Percentiles rank a stretch among this genome's conserved stretches.
phyloP scores from a whole-genome alignment of 2,888 invertebrate genomes.

The Bombylius discolor region DNA sequence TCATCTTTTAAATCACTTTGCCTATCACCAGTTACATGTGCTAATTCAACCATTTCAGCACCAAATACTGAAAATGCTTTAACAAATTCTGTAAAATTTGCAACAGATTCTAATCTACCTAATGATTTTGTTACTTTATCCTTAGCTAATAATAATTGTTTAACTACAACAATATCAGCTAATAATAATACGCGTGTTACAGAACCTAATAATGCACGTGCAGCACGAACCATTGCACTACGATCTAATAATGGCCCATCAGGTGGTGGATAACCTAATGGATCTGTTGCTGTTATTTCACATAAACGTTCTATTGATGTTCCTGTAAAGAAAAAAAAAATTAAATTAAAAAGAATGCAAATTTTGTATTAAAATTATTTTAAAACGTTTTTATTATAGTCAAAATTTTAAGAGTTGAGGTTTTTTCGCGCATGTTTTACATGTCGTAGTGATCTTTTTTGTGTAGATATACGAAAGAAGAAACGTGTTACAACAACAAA shows the following conservation, averaged over 20 bases:
- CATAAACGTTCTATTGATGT: constrained; percentile 86
- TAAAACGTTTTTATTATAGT: no score
- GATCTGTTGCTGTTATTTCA: constrained; percentile 46
- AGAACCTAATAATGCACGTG: constrained; percentile 82
- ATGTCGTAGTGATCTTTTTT: no score
- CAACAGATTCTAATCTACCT: constrained; percentile 73
- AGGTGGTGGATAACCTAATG: constrained; percentile 45
- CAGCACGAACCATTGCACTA: constrained; percentile 74
- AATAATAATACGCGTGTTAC: constrained; percentile 90
- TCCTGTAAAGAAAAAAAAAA: constrained; percentile 43
- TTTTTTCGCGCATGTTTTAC: no score
- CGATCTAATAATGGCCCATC: constrained; percentile 53
- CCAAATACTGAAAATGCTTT: constrained; percentile 98
- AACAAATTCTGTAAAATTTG: constrained; percentile 93
- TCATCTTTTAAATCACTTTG: constrained; percentile 86
- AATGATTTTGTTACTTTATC: constrained; percentile 85
- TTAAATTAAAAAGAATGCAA: not conserved
- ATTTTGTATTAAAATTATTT: no score
- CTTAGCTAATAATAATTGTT: constrained; percentile 87
- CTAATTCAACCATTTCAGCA: constrained; percentile 95
- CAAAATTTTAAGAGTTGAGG: no score
- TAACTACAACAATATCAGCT: constrained; percentile 95
- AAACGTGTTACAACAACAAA: no score
- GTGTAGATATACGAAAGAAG: no score
- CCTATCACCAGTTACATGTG: constrained; percentile 73